A percentile compares a stretch with the other conserved stretches of the same genome.
phyloP scores from a whole-genome alignment of 2,888 invertebrate genomes.

The Trichacis sp. region DNA sequence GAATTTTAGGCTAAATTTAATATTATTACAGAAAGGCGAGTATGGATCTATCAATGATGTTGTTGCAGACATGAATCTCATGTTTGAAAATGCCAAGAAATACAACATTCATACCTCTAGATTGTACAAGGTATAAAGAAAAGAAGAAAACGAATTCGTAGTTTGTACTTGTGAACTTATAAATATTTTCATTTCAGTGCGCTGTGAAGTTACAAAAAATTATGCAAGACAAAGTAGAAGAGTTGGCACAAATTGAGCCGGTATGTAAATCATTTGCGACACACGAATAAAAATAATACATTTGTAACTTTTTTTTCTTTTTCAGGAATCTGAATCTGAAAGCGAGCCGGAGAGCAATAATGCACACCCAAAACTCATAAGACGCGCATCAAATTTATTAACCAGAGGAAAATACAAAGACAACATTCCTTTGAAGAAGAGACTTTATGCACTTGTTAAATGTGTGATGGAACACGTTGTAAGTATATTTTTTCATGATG shows the following conservation, averaged over 20 bases:
- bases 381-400: conserved; percentile 64
- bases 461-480: conserved; percentile 78
- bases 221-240: conserved; percentile 85
- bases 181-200: conserved; percentile 76
- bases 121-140: conserved; percentile 78
- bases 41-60: conserved; percentile 90
- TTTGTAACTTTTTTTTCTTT: neutral
- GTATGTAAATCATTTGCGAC: too few relatives aligned
- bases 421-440: conserved; percentile 80
- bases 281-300: neutral
- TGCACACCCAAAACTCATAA: conserved; percentile 64
- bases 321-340: conserved; percentile 64
- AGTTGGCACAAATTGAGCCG: conserved; percentile 77
- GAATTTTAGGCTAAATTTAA: neutral
- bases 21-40: conserved; percentile 73
- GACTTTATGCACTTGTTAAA: conserved; percentile 85
- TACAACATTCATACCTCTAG: conserved; percentile 86
- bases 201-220: conserved; percentile 87
- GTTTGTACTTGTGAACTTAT: conserved; percentile 75
- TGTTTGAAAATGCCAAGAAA: conserved; percentile 96
- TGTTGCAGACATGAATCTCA: conserved; percentile 92
- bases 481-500: conserved; percentile 55
- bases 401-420: conserved; percentile 70
- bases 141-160: neutral
- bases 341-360: conserved; percentile 49